Conservation (phyloP, 2,113 vertebrate genomes). For the Uria lomvia region DNA sequence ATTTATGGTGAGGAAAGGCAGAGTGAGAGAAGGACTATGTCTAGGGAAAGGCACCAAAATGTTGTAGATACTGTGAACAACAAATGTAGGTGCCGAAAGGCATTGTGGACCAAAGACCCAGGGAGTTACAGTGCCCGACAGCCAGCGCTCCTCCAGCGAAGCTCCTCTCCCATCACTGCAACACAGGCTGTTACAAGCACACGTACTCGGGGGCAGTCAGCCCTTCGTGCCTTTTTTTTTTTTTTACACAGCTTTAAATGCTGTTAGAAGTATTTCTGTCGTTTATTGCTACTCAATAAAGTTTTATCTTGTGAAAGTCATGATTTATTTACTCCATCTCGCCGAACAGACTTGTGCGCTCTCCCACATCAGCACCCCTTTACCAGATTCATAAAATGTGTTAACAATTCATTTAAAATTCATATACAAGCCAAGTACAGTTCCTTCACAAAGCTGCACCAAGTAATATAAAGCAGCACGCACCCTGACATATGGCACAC, state of each 20-base stretch:
- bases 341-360: not conserved
- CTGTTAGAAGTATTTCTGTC: constrained; percentile 30
- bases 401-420: constrained; percentile 66
- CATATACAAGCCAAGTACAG: not conserved
- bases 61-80: not conserved
- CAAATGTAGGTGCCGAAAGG: not conserved
- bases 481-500: not conserved
- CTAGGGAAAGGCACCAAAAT: not conserved
- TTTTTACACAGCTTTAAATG: constrained; percentile 50
- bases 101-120: fast-evolving
- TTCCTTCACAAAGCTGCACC: not conserved
- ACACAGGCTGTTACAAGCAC: not conserved
- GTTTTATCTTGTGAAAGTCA: constrained; percentile 55
- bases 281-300: constrained; percentile 66
- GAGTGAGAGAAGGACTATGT: not conserved
- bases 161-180: not conserved
- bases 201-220: not conserved
- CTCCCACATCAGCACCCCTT: constrained; percentile 27
- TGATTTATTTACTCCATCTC: constrained; percentile 54
- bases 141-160: not conserved
- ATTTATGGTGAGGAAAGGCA: not conserved
- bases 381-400: constrained; percentile 65
- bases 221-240: not conserved
- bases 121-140: not conserved
- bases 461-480: not conserved